A percentile compares a stretch with the other conserved stretches of the same genome.
Evolutionary conservation across 2,113 vertebrate species (phyloP).

Genomic region (Montifringilla adamsi): DNA sequence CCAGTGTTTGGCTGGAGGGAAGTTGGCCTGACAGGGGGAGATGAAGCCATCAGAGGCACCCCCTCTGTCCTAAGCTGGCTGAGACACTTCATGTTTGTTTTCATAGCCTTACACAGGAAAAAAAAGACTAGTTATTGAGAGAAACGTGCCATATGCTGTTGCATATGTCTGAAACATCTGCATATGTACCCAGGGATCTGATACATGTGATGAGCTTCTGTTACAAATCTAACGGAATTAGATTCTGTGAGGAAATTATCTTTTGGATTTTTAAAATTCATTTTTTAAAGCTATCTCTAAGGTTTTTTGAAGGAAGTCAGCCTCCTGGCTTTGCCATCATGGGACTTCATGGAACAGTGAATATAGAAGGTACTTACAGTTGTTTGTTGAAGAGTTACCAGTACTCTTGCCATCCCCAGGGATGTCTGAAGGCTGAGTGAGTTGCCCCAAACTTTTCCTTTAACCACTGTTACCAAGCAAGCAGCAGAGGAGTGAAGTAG

Average conservation of each 20-base stretch:
- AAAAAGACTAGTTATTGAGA: constrained; percentile 39
- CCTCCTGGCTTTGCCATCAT: neutral
- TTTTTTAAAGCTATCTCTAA: neutral
- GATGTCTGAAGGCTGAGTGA: neutral
- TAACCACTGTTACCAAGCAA: neutral
- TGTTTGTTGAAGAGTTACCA: neutral
- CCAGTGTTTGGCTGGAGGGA: neutral
- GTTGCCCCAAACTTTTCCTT: neutral
- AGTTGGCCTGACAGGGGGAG: neutral
- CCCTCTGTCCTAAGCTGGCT: neutral
- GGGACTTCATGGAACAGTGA: neutral
- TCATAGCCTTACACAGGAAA: neutral
- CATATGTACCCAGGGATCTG: constrained; percentile 31
- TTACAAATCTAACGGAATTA: neutral
- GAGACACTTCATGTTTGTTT: neutral
- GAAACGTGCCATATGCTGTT: neutral
- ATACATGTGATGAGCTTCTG: constrained; percentile 13
- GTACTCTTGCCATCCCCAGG: neutral
- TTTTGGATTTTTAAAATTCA: neutral
- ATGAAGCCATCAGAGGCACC: neutral
- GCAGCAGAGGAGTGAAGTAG: neutral
- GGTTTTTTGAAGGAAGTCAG: neutral
- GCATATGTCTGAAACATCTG: constrained; percentile 65
- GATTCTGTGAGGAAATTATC: neutral
- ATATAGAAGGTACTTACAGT: neutral